Percentiles rank a stretch among this genome's conserved stretches.
These are phyloP conservation scores for Notechis scutatus DNA, from an alignment of 2,113 vertebrate genomes.

Conservation along the genomic window DNA sequence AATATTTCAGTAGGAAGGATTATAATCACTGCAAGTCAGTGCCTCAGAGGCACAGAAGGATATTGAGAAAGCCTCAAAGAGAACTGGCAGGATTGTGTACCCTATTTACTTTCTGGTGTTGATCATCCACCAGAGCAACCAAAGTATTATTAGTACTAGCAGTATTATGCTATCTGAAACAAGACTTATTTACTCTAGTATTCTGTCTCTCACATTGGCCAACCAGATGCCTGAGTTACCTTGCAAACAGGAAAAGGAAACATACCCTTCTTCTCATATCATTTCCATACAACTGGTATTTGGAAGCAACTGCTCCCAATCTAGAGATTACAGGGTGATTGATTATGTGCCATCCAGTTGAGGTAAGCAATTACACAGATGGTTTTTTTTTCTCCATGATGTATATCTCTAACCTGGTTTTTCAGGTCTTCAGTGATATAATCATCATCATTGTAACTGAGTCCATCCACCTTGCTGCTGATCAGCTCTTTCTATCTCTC, in stretches of 20 bases:
- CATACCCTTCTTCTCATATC: not conserved
- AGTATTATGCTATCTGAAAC: not conserved
- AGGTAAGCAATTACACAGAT: not conserved
- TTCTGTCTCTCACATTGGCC: not conserved
- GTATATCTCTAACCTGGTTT: not conserved
- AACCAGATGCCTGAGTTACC: not conserved
- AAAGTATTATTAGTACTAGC: not conserved
- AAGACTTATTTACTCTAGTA: not conserved
- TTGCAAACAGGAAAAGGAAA: not conserved
- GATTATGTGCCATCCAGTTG: not conserved
- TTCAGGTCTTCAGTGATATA: not conserved
- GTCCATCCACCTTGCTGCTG: not conserved
- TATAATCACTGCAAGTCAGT: not conserved
- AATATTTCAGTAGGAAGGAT: not conserved
- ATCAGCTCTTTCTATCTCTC: not conserved
- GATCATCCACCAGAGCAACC: not conserved
- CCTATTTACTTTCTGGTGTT: not conserved
- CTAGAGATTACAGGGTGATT: not conserved
- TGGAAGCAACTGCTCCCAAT: not conserved
- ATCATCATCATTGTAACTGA: not conserved
- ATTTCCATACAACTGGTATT: not conserved
- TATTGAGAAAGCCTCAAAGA: not conserved
- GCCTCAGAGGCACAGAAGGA: not conserved
- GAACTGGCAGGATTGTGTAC: not conserved
- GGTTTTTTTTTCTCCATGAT: not conserved